A percentile compares a stretch with the other conserved stretches of the same genome.
phyloP scores from a whole-genome alignment of 2,113 vertebrate genomes.

The Phalacrocorax brasilianus region DNA sequence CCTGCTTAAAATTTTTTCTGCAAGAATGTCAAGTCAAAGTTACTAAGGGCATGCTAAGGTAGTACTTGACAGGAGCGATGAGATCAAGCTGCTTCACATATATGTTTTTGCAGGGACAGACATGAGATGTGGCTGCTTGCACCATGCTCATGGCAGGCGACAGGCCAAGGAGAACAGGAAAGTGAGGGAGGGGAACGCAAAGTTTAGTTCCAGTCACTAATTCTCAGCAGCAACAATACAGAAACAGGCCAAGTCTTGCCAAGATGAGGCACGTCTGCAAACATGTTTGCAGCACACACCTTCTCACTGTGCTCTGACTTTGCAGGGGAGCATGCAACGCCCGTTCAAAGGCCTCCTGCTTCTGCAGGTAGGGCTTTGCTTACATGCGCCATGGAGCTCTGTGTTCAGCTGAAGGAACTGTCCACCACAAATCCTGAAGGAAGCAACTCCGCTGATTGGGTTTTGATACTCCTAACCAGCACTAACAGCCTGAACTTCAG shows the following conservation, averaged over 20 bases:
- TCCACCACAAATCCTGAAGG: background rate
- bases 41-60: background rate
- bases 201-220: background rate
- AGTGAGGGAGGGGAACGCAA: background rate
- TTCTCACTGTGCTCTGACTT: background rate
- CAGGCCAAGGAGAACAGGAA: background rate
- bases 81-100: background rate
- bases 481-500: too few relatives aligned
- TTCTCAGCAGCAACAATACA: background rate
- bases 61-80: background rate
- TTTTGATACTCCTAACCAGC: too few relatives aligned
- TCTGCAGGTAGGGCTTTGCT: background rate
- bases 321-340: background rate
- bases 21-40: background rate
- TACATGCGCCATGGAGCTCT: accelerated
- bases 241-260: background rate
- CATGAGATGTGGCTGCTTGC: background rate
- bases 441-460: accelerated
- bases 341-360: background rate
- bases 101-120: background rate
- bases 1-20: background rate
- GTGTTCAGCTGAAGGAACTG: background rate
- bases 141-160: background rate
- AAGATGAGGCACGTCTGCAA: background rate
- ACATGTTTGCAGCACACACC: background rate